Base-by-base conservation (phyloP, 2,797 vertebrate genomes). In the Phalloptychus januarius region DNA sequence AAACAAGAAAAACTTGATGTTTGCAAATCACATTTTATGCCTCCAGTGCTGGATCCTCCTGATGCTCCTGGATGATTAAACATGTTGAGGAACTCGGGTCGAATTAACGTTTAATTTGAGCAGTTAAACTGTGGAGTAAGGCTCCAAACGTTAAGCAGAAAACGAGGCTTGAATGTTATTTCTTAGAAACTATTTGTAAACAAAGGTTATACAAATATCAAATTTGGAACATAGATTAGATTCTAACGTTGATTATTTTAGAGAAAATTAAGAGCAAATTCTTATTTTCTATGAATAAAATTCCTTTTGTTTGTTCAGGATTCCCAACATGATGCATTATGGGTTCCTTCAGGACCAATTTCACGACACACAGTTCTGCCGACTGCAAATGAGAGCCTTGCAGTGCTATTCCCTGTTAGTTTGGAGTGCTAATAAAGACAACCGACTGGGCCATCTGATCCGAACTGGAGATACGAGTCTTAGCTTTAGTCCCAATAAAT, bases 61-160 rank as follows among this genome's bases (percentile, higher is more conserved):
- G 20, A 36, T 45, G 18, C 4, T 33, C 7, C 36, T 65, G 11
- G 52, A 72, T 44, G 54, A 18, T 38, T 6, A 5, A 52, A 71
- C 28, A 33, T 7, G 6, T 77, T 77, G 2, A 10, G 56, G 16
- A 72, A 48, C 28, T 7, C 6, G 25, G 28, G 31, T n/a, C 65
- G 31, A 38, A 16, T 40, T 75, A 25, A 13, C 20, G 15, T 52
- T 42, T 3, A 40, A 23, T 65, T 63, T 42, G 25, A 77, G 25
- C 38, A 40, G 23, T 70, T 36, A 31, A 74, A 79, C n/a, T n/a
- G n/a, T n/a, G n/a, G 18, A 20, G 23, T 25, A 36, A 44, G 31
- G 79, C 50, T 79, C 78, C 79, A 83, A 81, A 54, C 40, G 74
- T 80, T 85, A 74, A 77, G 6, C 18, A 31, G 28, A 61, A 33